Evolutionary conservation across 1,140 invertebrate genomes (phyloP), one percentile per base, ranked within the genome.

Genomic region (Magallana ariakensis): DNA sequence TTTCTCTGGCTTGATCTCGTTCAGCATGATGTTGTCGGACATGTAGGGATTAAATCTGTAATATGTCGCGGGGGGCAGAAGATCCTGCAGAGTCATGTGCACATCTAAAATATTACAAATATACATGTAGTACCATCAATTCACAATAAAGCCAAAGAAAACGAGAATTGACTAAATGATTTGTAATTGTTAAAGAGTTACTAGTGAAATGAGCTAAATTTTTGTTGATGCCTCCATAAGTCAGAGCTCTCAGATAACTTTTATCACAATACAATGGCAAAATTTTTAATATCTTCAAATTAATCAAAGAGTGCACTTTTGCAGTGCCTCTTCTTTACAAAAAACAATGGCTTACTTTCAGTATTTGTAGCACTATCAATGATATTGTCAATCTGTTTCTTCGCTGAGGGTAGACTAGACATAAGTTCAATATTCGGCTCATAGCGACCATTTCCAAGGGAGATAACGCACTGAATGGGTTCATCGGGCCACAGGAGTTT

Each of bases 41-140:
- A 99, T 95, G 91, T 98, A 98, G 0, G 98, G 98, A 95, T 99
- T 99, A 93, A 99, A 97, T 10, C 98, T 96, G 92, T 96, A 99
- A 94, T 99, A 99, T 22, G 96, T 96, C 26, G 96, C 95, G 0
- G 96, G 95, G 16, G 97, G 97, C 16, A 99, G 94, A 66, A 98
- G 94, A 94, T 98, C 97, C 90, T 96, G 97, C 85, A 99, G 92
- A 75, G 97, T 96, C 62, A 96, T 96, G 93, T 99, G 98, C 10
- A 94, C 92, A 85, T 88, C 94, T 94, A 89, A n/a, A 92, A 90
- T 80, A 16, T 89, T 33, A 87, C 19, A 80, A 81, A 70, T 89
- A 58, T 15, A 26, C 13, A 82, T 82, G 54, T 11, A 53, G 15
- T 11, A 87, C 15, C 15, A 89, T 9, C 4, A 62, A 2, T 4